A percentile compares a stretch with the other conserved stretches of the same genome.
Evolutionary conservation across 2,113 vertebrate genomes (phyloP).

Genomic region (Anser cygnoides): DNA sequence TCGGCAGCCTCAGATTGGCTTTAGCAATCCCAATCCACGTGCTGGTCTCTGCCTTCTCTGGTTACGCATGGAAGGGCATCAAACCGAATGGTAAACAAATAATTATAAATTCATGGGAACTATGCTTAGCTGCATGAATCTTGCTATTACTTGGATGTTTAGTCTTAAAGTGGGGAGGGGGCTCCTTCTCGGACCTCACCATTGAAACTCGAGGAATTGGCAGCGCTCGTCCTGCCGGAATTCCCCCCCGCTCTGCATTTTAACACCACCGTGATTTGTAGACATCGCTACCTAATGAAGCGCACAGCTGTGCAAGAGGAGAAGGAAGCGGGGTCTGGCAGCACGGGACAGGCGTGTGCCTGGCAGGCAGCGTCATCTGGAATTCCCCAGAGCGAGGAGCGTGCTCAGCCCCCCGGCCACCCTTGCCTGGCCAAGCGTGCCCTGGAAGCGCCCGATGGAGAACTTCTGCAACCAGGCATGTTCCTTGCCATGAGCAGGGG

Average conservation of each 20-base stretch:
- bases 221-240: conserved; percentile 66
- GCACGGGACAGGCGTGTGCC: conserved; percentile 48
- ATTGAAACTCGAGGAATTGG: conserved; percentile 77
- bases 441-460: not conserved
- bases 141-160: conserved; percentile 57
- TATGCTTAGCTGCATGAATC: not conserved
- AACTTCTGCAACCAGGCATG: not conserved
- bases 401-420: not conserved
- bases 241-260: conserved; percentile 77
- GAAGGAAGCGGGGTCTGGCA: conserved; percentile 65
- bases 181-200: not conserved
- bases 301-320: conserved; percentile 77
- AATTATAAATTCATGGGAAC: not conserved
- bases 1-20: not conserved
- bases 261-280: conserved; percentile 71
- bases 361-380: conserved; percentile 68
- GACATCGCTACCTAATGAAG: conserved; percentile 66
- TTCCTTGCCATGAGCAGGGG: not conserved
- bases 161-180: conserved; percentile 36
- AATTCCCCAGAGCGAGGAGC: conserved; percentile 74
- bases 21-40: not conserved
- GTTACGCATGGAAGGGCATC: not conserved
- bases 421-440: not conserved
- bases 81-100: not conserved
- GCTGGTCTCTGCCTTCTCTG: not conserved